Percentiles rank a stretch among this genome's conserved stretches.
Evolutionary conservation across 2,113 vertebrate genomes (phyloP).

Genomic region (Pteronura brasiliensis): DNA sequence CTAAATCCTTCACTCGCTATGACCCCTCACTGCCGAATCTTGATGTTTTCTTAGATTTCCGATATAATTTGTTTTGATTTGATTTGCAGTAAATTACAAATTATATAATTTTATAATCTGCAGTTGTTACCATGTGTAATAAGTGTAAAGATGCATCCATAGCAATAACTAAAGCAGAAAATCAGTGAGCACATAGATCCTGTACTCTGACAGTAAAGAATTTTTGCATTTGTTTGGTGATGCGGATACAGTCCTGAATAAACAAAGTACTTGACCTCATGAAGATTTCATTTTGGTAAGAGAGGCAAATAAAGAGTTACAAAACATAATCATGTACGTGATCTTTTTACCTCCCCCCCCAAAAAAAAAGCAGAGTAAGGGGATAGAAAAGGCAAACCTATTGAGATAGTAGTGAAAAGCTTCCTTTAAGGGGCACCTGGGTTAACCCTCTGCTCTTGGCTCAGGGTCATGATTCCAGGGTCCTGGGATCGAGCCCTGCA

Average conservation of each 20-base stretch:
- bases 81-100: slow-evolving; percentile 6
- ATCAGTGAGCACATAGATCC: neutral
- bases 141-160: neutral
- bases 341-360: neutral
- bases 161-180: neutral
- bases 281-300: neutral
- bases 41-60: slow-evolving; percentile 11
- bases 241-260: neutral
- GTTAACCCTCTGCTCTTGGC: no score
- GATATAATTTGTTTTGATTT: slow-evolving; percentile 19
- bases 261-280: neutral
- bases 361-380: neutral
- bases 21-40: neutral
- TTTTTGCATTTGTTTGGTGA: neutral
- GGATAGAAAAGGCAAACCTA: neutral
- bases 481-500: no score
- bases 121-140: neutral
- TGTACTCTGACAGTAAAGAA: neutral
- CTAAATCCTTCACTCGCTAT: neutral
- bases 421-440: neutral
- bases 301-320: neutral
- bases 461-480: no score
- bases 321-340: neutral
- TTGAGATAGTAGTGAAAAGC: neutral
- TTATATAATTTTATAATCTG: slow-evolving; percentile 43